phyloP scores from a whole-genome alignment of 2,888 invertebrate species.

The Cacoxenus indagator region DNA sequence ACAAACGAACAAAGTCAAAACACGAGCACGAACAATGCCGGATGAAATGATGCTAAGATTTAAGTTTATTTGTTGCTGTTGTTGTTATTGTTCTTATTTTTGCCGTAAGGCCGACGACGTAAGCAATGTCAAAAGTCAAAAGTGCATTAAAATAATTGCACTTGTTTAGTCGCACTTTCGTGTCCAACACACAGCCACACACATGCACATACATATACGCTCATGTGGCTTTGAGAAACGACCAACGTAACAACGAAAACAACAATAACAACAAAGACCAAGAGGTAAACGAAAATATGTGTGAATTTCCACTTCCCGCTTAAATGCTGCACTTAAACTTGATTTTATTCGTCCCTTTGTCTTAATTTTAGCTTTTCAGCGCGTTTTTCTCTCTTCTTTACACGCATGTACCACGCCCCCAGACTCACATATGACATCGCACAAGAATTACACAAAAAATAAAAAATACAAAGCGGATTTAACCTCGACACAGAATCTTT shows the following conservation, averaged over 20 bases:
- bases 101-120: background rate
- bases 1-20: conserved; percentile 59
- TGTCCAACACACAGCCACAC: conserved; percentile 29
- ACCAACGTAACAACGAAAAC: conserved; percentile 7
- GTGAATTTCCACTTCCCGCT: background rate
- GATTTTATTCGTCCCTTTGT: conserved; percentile 49
- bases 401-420: background rate
- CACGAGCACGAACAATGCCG: conserved; percentile 6
- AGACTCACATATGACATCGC: background rate
- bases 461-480: conserved; percentile 10
- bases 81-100: background rate
- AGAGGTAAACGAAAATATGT: background rate
- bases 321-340: conserved; percentile 50
- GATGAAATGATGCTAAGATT: conserved; percentile 7
- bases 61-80: conserved; percentile 17
- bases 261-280: background rate
- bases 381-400: conserved; percentile 12
- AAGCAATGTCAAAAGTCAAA: conserved; percentile 63
- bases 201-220: background rate
- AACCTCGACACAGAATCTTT: conserved; percentile 47
- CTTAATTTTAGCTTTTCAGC: conserved; percentile 44
- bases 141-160: conserved; percentile 70
- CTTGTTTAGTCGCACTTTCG: conserved; percentile 50
- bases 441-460: background rate
- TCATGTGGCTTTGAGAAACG: background rate